A percentile compares a stretch with the other conserved stretches of the same genome.
These are phyloP conservation scores for Harpagifer antarcticus DNA, from an alignment of 2,797 vertebrate genomes.

Conservation along the genomic window DNA sequence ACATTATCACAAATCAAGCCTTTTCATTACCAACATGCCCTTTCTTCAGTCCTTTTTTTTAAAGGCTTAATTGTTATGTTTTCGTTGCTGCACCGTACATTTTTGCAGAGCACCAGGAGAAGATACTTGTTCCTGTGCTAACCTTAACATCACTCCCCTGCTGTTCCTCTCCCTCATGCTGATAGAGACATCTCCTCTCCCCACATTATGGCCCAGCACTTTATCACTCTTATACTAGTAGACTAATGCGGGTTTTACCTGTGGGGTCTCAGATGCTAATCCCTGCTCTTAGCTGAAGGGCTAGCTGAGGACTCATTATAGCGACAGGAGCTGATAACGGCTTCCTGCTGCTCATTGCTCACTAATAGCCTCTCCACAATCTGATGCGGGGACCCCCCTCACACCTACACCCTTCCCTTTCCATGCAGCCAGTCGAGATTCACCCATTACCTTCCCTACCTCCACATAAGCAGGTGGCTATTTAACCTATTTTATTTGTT, in stretches of 20 bases:
- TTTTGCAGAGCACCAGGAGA: background rate
- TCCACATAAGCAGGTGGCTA: background rate
- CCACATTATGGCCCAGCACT: background rate
- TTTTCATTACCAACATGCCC: too few species aligned
- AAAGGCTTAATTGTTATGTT: background rate
- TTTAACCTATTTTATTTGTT: slow-evolving; percentile 11
- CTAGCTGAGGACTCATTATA: slow-evolving; percentile 30
- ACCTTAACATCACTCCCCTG: slow-evolving; percentile 19
- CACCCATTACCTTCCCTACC: background rate
- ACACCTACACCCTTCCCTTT: background rate
- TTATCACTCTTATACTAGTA: slow-evolving; percentile 27
- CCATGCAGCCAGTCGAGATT: background rate
- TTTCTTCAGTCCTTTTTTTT: too few species aligned
- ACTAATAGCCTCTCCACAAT: slow-evolving; percentile 38
- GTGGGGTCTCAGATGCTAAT: slow-evolving; percentile 52
- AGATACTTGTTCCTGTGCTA: slow-evolving; percentile 9
- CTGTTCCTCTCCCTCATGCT: slow-evolving; percentile 6
- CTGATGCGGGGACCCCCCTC: slow-evolving; percentile 9
- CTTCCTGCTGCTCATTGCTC: slow-evolving; percentile 30
- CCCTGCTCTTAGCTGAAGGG: slow-evolving; percentile 40
- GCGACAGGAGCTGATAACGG: slow-evolving; percentile 28
- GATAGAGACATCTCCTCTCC: background rate
- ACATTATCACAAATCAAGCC: too few species aligned
- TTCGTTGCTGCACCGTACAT: background rate
- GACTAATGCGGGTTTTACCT: slow-evolving; percentile 55